Evolutionary conservation across 2,888 invertebrate genomes (phyloP).

Genomic region (Syrphus vitripennis): DNA sequence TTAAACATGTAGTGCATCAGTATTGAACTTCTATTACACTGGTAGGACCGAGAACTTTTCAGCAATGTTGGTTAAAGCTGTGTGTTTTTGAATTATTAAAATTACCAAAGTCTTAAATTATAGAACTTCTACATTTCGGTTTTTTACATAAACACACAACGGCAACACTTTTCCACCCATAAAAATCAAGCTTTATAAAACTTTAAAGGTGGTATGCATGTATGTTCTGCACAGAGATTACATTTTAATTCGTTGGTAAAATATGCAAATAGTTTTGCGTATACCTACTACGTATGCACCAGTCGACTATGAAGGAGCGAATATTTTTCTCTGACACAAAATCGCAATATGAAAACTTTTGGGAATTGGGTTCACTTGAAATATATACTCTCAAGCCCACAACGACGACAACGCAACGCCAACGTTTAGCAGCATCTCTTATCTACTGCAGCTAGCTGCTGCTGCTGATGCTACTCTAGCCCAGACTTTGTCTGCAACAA

Average conservation of each 20-base stretch:
- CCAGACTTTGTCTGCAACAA: slow-evolving; percentile 15
- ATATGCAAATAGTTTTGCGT: slow-evolving; percentile 59
- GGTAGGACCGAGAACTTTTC: no score
- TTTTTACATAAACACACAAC: neutral
- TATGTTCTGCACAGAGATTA: slow-evolving; percentile 31
- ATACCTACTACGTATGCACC: no score
- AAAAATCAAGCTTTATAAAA: neutral
- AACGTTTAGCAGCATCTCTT: slow-evolving; percentile 5
- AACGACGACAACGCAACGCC: neutral
- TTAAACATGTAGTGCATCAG: no score
- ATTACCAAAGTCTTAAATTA: no score
- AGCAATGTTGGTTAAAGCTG: no score
- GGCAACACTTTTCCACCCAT: slow-evolving; percentile 28
- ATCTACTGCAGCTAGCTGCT: no score
- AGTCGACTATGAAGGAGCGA: slow-evolving; percentile 1
- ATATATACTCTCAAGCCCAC: neutral
- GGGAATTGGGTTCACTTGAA: slow-evolving; percentile 32
- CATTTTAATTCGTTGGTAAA: slow-evolving; percentile 58
- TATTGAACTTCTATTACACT: no score
- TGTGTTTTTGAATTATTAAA: no score
- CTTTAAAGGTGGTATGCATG: slow-evolving; percentile 16
- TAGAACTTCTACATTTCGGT: no score
- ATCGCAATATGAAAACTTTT: slow-evolving; percentile 49
- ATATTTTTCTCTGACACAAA: slow-evolving; percentile 29
- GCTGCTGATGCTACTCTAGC: no score